Conservation (phyloP, 2,113 vertebrate species). For the Erpornis zantholeuca region DNA sequence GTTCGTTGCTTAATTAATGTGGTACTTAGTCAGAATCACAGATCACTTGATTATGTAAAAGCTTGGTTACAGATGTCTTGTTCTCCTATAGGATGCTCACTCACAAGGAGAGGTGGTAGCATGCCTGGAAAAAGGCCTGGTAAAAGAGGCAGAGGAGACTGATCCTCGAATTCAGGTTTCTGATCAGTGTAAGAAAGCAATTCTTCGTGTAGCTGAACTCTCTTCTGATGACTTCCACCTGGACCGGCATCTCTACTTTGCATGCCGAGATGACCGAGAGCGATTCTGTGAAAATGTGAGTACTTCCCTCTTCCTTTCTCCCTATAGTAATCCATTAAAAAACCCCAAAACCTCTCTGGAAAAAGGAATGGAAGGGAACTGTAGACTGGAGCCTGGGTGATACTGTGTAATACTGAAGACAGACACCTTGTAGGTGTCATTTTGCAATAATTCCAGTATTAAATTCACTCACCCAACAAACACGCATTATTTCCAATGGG, state of each 20-base stretch:
- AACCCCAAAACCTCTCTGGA: fast-evolving
- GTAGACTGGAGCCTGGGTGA: background rate
- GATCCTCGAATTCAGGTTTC: conserved; percentile 75
- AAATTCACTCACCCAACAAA: background rate
- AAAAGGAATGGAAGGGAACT: background rate
- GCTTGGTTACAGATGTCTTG: background rate
- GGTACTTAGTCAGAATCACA: background rate
- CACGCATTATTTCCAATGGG: background rate
- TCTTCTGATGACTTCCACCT: conserved; percentile 95
- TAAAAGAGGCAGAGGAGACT: conserved; percentile 86
- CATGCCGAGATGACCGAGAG: conserved; percentile 92
- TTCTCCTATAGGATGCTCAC: conserved; percentile 83
- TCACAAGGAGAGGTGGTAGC: conserved; percentile 96
- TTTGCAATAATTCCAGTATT: background rate
- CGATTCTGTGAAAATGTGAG: conserved; percentile 94
- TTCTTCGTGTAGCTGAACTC: conserved; percentile 94
- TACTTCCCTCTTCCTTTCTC: background rate
- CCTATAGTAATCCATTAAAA: background rate
- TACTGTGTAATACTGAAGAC: background rate
- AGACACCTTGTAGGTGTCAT: background rate
- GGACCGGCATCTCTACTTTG: conserved; percentile 92
- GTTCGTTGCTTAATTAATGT: background rate
- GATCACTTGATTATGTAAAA: background rate
- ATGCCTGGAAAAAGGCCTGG: conserved; percentile 92
- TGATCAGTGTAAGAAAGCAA: conserved; percentile 91